Evolutionary conservation across 2,888 invertebrate genomes (phyloP).

Genomic region (Itoplectis maculator): DNA sequence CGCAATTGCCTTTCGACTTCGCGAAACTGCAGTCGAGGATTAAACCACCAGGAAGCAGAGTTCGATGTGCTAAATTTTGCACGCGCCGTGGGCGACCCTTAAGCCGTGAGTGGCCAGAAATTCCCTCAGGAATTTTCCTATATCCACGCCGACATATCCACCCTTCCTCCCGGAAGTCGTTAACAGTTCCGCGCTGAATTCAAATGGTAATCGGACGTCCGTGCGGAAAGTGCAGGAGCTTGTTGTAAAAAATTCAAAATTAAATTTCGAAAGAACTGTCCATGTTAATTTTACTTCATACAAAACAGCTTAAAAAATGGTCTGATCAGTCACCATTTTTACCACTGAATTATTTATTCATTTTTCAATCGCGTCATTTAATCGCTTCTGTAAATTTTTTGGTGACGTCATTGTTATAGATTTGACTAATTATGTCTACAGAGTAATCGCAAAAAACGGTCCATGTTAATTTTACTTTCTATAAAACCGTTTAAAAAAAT

Average conservation of each 20-base stretch:
- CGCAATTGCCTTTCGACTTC: background rate
- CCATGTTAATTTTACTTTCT: background rate
- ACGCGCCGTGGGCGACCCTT: background rate
- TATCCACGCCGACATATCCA: background rate
- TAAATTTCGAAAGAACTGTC: background rate
- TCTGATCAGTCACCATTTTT: background rate
- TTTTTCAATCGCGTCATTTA: too few relatives aligned
- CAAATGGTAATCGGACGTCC: constrained; percentile 34
- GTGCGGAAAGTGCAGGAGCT: constrained; percentile 2
- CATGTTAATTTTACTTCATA: background rate
- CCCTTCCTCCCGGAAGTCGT: constrained; percentile 24
- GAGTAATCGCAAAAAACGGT: too few relatives aligned
- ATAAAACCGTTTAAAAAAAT: background rate
- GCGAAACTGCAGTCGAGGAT: constrained; percentile 10
- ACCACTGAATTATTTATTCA: too few relatives aligned
- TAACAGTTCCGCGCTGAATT: constrained; percentile 22
- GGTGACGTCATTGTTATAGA: too few relatives aligned
- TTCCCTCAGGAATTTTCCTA: constrained; percentile 27
- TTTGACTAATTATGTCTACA: too few relatives aligned
- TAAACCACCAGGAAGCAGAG: constrained; percentile 24
- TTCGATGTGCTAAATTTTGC: constrained; percentile 46
- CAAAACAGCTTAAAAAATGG: background rate
- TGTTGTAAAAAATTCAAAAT: background rate
- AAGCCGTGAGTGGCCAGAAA: constrained; percentile 20
- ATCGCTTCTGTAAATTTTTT: too few relatives aligned